Evolutionary conservation across 2,113 vertebrate species (phyloP).

Genomic region (Oreochromis spilurus): DNA sequence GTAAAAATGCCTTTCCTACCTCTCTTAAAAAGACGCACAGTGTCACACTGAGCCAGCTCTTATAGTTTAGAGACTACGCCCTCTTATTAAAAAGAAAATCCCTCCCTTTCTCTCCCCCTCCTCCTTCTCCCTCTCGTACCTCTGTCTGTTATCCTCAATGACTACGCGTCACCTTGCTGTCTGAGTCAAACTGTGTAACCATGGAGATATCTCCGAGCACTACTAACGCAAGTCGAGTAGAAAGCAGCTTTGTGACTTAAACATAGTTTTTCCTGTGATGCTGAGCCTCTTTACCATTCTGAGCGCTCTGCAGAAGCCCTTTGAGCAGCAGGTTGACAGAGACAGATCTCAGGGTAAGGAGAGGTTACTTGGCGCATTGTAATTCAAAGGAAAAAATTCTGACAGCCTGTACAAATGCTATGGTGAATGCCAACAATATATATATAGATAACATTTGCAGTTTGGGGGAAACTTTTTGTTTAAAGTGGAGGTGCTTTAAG

Average conservation of each 20-base stretch:
- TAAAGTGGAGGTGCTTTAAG: neutral
- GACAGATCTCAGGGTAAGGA: conserved; percentile 7
- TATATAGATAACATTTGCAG: neutral
- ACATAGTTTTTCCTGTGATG: conserved; percentile 3
- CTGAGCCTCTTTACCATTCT: conserved; percentile 15
- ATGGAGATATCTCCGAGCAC: conserved; percentile 43
- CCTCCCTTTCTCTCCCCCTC: neutral
- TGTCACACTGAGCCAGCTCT: conserved; percentile 18
- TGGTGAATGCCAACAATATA: conserved; percentile 9
- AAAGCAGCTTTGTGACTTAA: conserved; percentile 20
- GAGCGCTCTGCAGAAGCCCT: neutral
- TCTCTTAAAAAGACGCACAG: conserved; percentile 4
- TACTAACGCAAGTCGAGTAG: conserved; percentile 2
- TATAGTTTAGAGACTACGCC: neutral
- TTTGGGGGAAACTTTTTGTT: neutral
- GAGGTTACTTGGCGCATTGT: neutral
- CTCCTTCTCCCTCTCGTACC: neutral
- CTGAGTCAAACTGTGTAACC: conserved; percentile 61
- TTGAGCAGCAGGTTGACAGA: neutral
- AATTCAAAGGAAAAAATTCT: conserved; percentile 9
- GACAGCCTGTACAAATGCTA: neutral
- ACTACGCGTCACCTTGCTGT: conserved; percentile 44
- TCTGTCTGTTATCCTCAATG: conserved; percentile 49
- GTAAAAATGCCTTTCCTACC: neutral
- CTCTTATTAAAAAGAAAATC: conserved; percentile 17